Percentiles rank a stretch among this genome's conserved stretches.
Evolutionary conservation across 2,113 vertebrate genomes (phyloP).

Genomic region (Melanostigma gelatinosum): DNA sequence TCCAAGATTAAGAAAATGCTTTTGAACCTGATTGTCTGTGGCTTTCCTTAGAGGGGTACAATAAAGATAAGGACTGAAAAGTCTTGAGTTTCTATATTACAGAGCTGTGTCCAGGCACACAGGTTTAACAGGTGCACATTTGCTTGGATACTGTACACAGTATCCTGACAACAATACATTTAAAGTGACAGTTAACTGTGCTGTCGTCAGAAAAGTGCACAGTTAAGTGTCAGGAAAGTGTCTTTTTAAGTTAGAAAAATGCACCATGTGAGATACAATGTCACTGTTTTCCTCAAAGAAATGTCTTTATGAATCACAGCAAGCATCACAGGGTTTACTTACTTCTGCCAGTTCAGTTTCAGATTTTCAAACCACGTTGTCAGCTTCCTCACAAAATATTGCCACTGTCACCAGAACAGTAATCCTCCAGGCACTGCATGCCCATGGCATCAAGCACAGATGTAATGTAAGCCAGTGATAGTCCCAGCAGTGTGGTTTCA

Average conservation of each 20-base stretch:
- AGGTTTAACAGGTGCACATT: constrained; percentile 56
- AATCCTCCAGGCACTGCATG: background rate
- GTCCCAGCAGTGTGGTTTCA: constrained; percentile 30
- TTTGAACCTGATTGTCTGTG: background rate
- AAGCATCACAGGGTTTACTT: constrained; percentile 52
- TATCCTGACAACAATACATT: constrained; percentile 45
- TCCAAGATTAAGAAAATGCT: background rate
- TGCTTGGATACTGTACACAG: constrained; percentile 60
- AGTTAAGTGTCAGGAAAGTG: background rate
- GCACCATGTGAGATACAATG: background rate
- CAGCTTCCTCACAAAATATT: constrained; percentile 40
- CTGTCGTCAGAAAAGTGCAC: background rate
- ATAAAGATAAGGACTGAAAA: constrained; percentile 28
- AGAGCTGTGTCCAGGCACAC: constrained; percentile 24
- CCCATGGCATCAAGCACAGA: constrained; percentile 50
- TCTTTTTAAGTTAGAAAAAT: constrained; percentile 2
- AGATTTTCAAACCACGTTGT: constrained; percentile 40
- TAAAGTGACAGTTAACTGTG: constrained; percentile 54
- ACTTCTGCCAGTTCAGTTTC: constrained; percentile 51
- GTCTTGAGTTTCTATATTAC: constrained; percentile 21
- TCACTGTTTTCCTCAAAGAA: background rate
- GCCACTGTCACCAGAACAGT: constrained; percentile 20
- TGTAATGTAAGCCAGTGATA: constrained; percentile 2
- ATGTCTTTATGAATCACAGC: constrained; percentile 2
- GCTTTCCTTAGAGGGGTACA: constrained; percentile 3